Evolutionary conservation across 2,797 vertebrate genomes (phyloP).

Genomic region (Labroides dimidiatus): DNA sequence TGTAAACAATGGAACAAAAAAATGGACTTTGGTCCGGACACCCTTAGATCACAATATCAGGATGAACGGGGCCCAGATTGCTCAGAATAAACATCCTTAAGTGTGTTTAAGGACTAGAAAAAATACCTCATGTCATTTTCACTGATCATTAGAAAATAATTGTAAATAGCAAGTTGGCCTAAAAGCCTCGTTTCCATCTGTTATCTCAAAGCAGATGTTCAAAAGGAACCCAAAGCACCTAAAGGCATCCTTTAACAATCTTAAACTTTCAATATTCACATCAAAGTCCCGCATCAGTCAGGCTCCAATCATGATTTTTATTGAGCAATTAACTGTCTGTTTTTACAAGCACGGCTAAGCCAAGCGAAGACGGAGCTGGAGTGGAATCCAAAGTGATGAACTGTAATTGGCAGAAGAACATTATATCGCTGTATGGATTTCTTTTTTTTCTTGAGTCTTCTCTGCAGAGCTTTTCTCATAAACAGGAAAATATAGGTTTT

Average conservation of each 20-base stretch:
- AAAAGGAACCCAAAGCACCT: conserved; percentile 1
- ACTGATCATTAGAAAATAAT: neutral
- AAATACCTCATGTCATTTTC: neutral
- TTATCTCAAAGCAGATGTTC: neutral
- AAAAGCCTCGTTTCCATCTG: neutral
- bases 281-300: neutral
- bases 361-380: conserved; percentile 2
- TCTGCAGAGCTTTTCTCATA: conserved; percentile 32
- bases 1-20: too few relatives aligned
- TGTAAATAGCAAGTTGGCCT: neutral
- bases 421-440: conserved; percentile 3
- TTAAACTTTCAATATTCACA: neutral
- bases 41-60: too few relatives aligned
- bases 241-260: neutral
- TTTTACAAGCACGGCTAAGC: neutral
- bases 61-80: too few relatives aligned
- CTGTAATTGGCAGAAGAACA: conserved; percentile 10
- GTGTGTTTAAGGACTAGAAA: too few relatives aligned
- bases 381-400: conserved; percentile 9
- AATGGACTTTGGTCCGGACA: too few relatives aligned
- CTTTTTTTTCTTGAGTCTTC: conserved; percentile 8
- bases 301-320: conserved; percentile 18
- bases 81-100: too few relatives aligned
- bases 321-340: conserved; percentile 7
- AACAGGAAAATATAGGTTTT: conserved; percentile 32